A percentile compares a stretch with the other conserved stretches of the same genome.
Conservation (phyloP, 2,888 invertebrate genomes). For the Lepetodrilus schrolli region DNA sequence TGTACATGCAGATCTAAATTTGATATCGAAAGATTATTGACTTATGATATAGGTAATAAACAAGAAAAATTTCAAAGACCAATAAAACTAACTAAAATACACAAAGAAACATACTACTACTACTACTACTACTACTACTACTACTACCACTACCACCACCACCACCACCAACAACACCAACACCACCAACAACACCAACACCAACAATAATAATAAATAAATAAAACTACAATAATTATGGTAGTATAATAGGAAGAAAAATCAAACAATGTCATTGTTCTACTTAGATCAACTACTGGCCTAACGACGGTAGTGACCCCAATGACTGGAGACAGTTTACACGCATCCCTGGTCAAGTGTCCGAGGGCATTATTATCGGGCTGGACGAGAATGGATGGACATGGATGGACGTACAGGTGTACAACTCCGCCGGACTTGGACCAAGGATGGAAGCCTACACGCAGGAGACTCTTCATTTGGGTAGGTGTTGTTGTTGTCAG, state of each 20-base stretch:
- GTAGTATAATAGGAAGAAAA: not conserved
- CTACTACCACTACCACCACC: no score
- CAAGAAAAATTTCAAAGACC: no score
- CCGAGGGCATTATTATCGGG: slow-evolving; percentile 93
- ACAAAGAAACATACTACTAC: no score
- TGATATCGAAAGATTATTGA: no score
- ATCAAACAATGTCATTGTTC: not conserved
- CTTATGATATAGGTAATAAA: no score
- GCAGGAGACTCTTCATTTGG: slow-evolving; percentile 73
- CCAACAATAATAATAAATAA: not conserved
- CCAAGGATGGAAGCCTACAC: slow-evolving; percentile 92
- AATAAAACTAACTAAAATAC: no score
- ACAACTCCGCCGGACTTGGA: slow-evolving; percentile 95
- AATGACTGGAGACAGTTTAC: slow-evolving; percentile 24
- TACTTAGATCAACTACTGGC: slow-evolving; percentile 50
- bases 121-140: no score
- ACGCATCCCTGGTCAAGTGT: slow-evolving; percentile 81
- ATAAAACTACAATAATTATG: not conserved
- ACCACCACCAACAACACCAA: not conserved
- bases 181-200: not conserved
- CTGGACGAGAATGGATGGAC: slow-evolving; percentile 93
- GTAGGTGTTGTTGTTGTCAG: no score
- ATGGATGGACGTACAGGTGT: slow-evolving; percentile 93
- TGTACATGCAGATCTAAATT: no score
- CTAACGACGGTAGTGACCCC: slow-evolving; percentile 20